Conservation (phyloP, 1,140 invertebrate genomes). For the Drosophila novamexicana region DNA sequence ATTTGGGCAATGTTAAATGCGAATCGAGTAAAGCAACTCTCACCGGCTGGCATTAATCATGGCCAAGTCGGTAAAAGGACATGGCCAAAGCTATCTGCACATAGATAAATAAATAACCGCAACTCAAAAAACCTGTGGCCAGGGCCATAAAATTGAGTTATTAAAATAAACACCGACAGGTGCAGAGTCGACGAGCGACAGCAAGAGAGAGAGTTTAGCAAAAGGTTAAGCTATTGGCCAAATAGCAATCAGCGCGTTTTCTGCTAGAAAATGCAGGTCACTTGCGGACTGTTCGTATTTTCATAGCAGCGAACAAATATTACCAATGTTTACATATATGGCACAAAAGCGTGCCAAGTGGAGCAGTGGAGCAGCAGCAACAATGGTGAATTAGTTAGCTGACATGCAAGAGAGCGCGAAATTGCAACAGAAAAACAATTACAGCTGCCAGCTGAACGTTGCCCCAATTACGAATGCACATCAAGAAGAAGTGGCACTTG, state of each 20-base stretch:
- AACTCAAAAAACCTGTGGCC: slow-evolving; percentile 52
- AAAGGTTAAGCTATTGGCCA: slow-evolving; percentile 36
- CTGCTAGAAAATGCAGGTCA: slow-evolving; percentile 63
- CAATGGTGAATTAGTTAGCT: slow-evolving; percentile 31
- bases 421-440: slow-evolving; percentile 74
- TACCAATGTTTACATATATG: slow-evolving; percentile 24
- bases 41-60: slow-evolving; percentile 58
- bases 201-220: slow-evolving; percentile 11
- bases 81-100: slow-evolving; percentile 38
- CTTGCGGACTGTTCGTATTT: slow-evolving; percentile 39
- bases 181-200: slow-evolving; percentile 37
- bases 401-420: slow-evolving; percentile 32
- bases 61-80: slow-evolving; percentile 57
- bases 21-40: slow-evolving; percentile 43
- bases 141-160: slow-evolving; percentile 72
- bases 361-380: slow-evolving; percentile 12
- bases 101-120: slow-evolving; percentile 60
- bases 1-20: slow-evolving; percentile 57
- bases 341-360: slow-evolving; percentile 43
- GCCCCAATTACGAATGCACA: slow-evolving; percentile 61
- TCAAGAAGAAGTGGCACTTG: slow-evolving; percentile 28
- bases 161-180: slow-evolving; percentile 65
- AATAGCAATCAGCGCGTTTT: slow-evolving; percentile 58
- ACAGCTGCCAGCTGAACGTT: slow-evolving; percentile 65
- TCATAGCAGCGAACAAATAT: slow-evolving; percentile 9